phyloP scores from a whole-genome alignment of 2,888 invertebrate genomes.

The Aquatica leii region DNA sequence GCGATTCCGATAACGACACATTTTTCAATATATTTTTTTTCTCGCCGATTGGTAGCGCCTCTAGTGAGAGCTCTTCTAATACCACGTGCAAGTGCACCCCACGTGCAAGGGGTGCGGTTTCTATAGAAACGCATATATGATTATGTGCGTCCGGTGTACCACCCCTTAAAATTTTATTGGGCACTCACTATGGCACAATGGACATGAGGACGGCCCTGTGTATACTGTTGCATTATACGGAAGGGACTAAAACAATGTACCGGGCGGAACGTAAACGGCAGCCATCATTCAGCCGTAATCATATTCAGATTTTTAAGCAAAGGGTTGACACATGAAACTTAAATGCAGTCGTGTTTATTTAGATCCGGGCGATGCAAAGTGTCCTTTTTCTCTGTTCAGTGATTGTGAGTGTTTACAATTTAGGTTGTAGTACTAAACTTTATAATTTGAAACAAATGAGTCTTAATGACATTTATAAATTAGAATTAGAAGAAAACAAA shows the following conservation, averaged over 20 bases:
- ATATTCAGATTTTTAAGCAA: conserved; percentile 34
- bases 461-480: conserved; percentile 24
- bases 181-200: conserved; percentile 48
- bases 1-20: conserved; percentile 38
- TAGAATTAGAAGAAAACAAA: conserved; percentile 29
- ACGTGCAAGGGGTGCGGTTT: conserved; percentile 51
- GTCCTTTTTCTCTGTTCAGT: conserved; percentile 20
- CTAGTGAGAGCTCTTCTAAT: conserved; percentile 38
- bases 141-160: conserved; percentile 53
- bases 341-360: conserved; percentile 39
- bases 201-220: conserved; percentile 49
- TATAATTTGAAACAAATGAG: no score
- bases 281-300: conserved; percentile 45
- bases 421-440: no score
- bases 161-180: conserved; percentile 52
- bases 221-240: conserved; percentile 35
- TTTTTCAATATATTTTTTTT: conserved; percentile 37
- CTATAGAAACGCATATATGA: conserved; percentile 52
- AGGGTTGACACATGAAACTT: conserved; percentile 41
- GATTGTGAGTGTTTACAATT: conserved; percentile 12
- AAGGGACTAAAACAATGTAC: conserved; percentile 53
- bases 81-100: conserved; percentile 45
- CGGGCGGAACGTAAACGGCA: conserved; percentile 49
- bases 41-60: conserved; percentile 40
- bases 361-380: conserved; percentile 31